Percentiles rank a stretch among this genome's conserved stretches.
Conservation (phyloP, 2,113 vertebrate genomes). For the Cathartes aura region DNA sequence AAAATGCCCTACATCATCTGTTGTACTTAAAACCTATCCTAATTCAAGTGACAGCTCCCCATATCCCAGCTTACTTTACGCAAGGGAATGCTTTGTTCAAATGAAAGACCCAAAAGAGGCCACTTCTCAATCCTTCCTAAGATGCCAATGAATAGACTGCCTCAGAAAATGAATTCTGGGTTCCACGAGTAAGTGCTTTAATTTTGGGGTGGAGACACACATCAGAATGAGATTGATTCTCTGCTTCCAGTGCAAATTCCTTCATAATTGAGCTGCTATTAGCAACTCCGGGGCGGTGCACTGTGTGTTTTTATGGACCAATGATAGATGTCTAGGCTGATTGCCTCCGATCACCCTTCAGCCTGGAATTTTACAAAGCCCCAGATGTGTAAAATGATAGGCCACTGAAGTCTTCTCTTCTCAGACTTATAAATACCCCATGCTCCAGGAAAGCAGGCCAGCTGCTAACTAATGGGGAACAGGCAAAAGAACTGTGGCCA, state of each 20-base stretch:
- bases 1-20: background rate
- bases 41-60: background rate
- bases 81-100: background rate
- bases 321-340: background rate
- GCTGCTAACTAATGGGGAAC: background rate
- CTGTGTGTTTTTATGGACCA: background rate
- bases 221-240: background rate
- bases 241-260: background rate
- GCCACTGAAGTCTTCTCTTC: background rate
- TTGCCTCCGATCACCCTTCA: background rate
- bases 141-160: background rate
- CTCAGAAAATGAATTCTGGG: background rate
- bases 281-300: background rate
- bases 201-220: background rate
- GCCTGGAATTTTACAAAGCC: background rate
- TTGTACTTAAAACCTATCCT: background rate
- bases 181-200: background rate
- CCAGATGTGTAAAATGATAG: background rate
- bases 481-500: background rate
- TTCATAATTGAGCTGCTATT: background rate
- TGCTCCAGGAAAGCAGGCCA: background rate
- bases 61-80: background rate
- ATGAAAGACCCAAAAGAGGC: background rate
- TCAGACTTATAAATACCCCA: background rate
- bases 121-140: background rate